Percentiles rank a stretch among this genome's conserved stretches.
phyloP scores from a whole-genome alignment of 2,113 vertebrate genomes.

The Notarius quadriscutis region DNA sequence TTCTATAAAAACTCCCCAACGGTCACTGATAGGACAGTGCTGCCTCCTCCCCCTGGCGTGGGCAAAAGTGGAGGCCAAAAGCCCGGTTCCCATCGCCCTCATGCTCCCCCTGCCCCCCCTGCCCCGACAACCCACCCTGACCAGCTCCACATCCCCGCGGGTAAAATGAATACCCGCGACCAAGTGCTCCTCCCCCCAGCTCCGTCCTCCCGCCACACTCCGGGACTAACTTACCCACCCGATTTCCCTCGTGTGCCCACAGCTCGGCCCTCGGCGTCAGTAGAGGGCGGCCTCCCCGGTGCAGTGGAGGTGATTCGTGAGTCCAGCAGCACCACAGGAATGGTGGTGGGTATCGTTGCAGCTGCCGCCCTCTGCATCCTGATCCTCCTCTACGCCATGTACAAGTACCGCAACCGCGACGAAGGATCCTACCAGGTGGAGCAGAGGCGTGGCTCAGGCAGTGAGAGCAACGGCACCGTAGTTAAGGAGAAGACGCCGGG shows the following conservation, averaged over 20 bases:
- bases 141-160: slow-evolving; percentile 82
- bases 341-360: slow-evolving; percentile 95
- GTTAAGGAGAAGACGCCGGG: slow-evolving; percentile 84
- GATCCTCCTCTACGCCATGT: slow-evolving; percentile 98
- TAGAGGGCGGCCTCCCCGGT: slow-evolving; percentile 83
- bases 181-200: slow-evolving; percentile 83
- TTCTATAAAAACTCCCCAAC: slow-evolving; percentile 89
- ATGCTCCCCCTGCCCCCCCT: slow-evolving; percentile 74
- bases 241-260: slow-evolving; percentile 91
- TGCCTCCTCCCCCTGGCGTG: slow-evolving; percentile 76
- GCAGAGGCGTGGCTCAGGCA: slow-evolving; percentile 83
- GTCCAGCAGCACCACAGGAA: slow-evolving; percentile 94
- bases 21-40: slow-evolving; percentile 92
- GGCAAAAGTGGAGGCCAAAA: slow-evolving; percentile 75
- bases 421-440: slow-evolving; percentile 93
- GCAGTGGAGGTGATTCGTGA: slow-evolving; percentile 92
- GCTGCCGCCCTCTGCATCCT: slow-evolving; percentile 94
- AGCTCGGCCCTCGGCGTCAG: slow-evolving; percentile 85
- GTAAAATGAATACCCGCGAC: slow-evolving; percentile 95
- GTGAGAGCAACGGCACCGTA: slow-evolving; percentile 84
- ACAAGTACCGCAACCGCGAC: slow-evolving; percentile 95
- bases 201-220: slow-evolving; percentile 81
- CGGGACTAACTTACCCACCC: slow-evolving; percentile 83
- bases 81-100: slow-evolving; percentile 68
- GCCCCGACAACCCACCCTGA: slow-evolving; percentile 81